phyloP scores from a whole-genome alignment of 1,140 invertebrate species.

The Aricia agestis region DNA sequence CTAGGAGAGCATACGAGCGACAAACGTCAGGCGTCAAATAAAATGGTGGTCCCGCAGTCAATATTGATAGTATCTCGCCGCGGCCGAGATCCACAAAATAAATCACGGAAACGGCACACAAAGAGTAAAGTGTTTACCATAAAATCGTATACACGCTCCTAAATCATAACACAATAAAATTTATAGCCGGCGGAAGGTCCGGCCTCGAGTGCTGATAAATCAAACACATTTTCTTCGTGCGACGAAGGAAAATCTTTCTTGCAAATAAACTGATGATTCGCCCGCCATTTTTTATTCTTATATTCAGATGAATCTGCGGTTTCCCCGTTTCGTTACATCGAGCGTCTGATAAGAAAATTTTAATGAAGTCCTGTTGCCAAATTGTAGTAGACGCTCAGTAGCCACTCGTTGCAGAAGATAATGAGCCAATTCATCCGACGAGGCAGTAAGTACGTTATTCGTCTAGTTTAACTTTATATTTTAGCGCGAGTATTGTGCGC shows the following conservation, averaged over 20 bases:
- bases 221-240: constrained; percentile 69
- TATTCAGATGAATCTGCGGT: constrained; percentile 39
- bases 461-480: constrained; percentile 1
- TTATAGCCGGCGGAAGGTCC: constrained; percentile 72
- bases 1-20: background rate
- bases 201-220: constrained; percentile 73
- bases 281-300: constrained; percentile 50
- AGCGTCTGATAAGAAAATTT: background rate
- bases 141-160: constrained; percentile 67
- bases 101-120: constrained; percentile 55
- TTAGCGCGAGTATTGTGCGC: background rate
- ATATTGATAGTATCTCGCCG: constrained; percentile 42
- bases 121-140: constrained; percentile 73
- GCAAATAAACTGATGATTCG: constrained; percentile 56
- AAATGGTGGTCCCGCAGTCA: constrained; percentile 25
- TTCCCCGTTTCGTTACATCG: constrained; percentile 7
- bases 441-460: background rate
- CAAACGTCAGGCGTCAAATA: background rate
- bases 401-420: background rate
- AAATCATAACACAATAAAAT: constrained; percentile 76
- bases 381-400: background rate
- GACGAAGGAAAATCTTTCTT: constrained; percentile 65
- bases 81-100: constrained; percentile 39
- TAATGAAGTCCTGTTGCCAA: background rate
- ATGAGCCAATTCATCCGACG: background rate